These are phyloP conservation scores for Neoniphon sammara DNA, from an alignment of 2,797 vertebrate species.

Conservation along the genomic window DNA sequence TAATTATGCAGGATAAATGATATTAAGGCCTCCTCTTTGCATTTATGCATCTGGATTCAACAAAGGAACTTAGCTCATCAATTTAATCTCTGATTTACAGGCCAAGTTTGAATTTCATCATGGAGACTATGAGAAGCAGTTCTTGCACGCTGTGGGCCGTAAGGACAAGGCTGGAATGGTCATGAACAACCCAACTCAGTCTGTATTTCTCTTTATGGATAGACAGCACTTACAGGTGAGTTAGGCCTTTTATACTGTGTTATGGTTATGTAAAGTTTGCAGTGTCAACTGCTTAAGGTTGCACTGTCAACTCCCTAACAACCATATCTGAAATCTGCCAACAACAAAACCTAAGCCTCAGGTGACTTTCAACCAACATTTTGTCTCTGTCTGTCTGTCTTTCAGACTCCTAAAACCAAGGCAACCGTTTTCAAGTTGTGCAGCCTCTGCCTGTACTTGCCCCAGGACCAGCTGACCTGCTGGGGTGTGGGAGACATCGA, in stretches of 20 bases:
- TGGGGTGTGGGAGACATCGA: conserved; percentile 98
- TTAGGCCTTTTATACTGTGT: background rate
- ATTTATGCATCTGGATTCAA: background rate
- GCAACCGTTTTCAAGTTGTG: conserved; percentile 99
- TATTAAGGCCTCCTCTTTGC: background rate
- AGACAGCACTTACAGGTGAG: conserved; percentile 98
- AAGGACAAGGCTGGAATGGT: conserved; percentile 99
- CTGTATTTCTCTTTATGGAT: conserved; percentile 99
- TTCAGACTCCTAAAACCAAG: conserved; percentile 98
- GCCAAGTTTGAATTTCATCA: conserved; percentile 99
- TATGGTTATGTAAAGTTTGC: background rate
- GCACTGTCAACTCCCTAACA: background rate
- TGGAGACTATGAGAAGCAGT: conserved; percentile 99
- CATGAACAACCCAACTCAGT: conserved; percentile 99
- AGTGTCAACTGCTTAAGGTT: background rate
- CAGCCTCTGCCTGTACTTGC: conserved; percentile 99
- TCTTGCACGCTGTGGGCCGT: conserved; percentile 97
- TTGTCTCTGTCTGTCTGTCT: conserved; percentile 28
- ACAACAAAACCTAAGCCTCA: background rate
- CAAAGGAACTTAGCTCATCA: background rate
- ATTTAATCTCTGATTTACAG: conserved; percentile 70
- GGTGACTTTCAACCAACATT: background rate
- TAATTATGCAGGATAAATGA: background rate
- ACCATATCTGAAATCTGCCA: background rate
- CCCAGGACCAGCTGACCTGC: conserved; percentile 99